Evolutionary conservation across 2,797 vertebrate genomes (phyloP).

Genomic region (Galaxias olidus): DNA sequence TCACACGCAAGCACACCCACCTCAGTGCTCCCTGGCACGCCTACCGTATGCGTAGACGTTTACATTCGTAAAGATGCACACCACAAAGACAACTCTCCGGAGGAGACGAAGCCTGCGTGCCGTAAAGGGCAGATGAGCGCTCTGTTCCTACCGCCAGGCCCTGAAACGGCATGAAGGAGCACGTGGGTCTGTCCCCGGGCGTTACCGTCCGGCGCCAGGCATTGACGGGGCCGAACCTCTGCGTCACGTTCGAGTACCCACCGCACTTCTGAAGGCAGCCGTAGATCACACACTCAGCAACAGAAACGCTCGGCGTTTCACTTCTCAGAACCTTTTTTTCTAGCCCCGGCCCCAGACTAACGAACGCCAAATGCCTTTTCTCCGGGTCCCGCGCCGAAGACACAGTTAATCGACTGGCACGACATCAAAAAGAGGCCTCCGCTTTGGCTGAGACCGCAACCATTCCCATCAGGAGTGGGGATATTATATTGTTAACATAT

Average conservation of each 20-base stretch:
- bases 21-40: too few relatives aligned
- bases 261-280: slow-evolving; percentile 14
- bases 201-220: slow-evolving; percentile 69
- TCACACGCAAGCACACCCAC: too few relatives aligned
- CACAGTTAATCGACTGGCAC: slow-evolving; percentile 53
- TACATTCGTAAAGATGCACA: too few relatives aligned
- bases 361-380: background rate
- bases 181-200: slow-evolving; percentile 72
- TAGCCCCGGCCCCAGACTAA: slow-evolving; percentile 11
- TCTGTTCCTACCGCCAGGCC: slow-evolving; percentile 41
- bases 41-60: too few relatives aligned
- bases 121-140: too few relatives aligned
- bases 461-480: slow-evolving; percentile 47
- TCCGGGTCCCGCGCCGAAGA: slow-evolving; percentile 39
- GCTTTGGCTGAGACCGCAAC: slow-evolving; percentile 28
- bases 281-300: slow-evolving; percentile 51
- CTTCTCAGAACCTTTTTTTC: slow-evolving; percentile 18
- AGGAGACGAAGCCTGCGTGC: too few relatives aligned
- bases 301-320: slow-evolving; percentile 32
- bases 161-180: slow-evolving; percentile 71
- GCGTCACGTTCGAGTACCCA: slow-evolving; percentile 18
- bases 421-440: slow-evolving; percentile 47
- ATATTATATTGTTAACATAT: slow-evolving; percentile 54
- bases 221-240: slow-evolving; percentile 57
- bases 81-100: too few relatives aligned